These are phyloP conservation scores for Meteorus cinctellus DNA, from an alignment of 2,888 invertebrate species.

Conservation along the genomic window DNA sequence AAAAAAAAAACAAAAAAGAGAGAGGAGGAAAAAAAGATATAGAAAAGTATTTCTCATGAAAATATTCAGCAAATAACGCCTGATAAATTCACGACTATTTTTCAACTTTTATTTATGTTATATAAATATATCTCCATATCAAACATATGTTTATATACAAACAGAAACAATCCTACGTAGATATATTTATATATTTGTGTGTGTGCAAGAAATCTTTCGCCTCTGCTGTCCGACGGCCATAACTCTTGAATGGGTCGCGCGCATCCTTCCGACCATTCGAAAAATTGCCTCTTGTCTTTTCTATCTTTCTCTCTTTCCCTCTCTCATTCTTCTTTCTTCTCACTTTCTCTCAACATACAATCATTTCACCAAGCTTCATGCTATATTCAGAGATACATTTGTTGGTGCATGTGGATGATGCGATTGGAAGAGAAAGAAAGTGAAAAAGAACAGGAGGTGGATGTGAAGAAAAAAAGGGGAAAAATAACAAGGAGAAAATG, in stretches of 20 bases:
- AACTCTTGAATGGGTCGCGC: slow-evolving; percentile 23
- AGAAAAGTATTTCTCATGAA: neutral
- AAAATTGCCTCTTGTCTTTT: slow-evolving; percentile 7
- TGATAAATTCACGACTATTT: slow-evolving; percentile 1
- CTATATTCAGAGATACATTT: neutral
- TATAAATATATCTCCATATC: neutral
- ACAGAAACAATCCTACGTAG: neutral
- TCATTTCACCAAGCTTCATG: neutral
- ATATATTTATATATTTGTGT: neutral
- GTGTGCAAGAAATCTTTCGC: neutral
- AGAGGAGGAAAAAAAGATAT: too few species aligned
- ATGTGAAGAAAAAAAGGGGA: neutral
- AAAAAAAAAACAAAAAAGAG: neutral
- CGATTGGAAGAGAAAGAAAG: neutral
- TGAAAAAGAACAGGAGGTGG: neutral
- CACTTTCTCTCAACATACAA: neutral
- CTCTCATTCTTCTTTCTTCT: neutral
- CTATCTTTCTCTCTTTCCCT: neutral
- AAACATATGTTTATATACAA: neutral
- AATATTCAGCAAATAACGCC: slow-evolving; percentile 14
- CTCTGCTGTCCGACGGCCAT: slow-evolving; percentile 4
- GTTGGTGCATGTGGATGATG: neutral
- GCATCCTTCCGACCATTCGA: slow-evolving; percentile 14
- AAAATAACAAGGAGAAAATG: neutral
- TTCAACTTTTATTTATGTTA: neutral